A percentile compares a stretch with the other conserved stretches of the same genome.
phyloP scores from a whole-genome alignment of 2,113 vertebrate genomes.

The Psittacus erithacus region DNA sequence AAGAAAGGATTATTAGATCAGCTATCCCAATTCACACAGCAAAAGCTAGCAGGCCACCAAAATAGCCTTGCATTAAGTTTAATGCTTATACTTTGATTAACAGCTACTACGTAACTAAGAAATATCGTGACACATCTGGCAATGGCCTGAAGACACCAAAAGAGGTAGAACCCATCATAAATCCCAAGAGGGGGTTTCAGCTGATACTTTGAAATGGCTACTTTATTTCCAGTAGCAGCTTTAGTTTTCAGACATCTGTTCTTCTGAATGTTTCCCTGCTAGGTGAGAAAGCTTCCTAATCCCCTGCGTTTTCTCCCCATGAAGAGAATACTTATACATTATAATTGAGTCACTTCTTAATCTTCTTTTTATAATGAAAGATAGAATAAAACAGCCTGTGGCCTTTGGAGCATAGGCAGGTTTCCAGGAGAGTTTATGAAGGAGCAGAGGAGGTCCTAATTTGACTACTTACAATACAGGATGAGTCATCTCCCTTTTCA shows the following conservation, averaged over 20 bases:
- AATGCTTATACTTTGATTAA: background rate
- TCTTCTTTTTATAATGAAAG: slow-evolving; percentile 39
- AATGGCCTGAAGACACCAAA: background rate
- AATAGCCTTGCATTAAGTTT: background rate
- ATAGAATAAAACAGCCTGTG: background rate
- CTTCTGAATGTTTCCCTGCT: background rate
- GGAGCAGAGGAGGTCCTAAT: slow-evolving; percentile 21
- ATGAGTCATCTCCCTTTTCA: slow-evolving; percentile 12
- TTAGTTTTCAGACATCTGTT: background rate
- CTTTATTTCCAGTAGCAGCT: background rate
- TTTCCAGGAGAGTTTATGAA: slow-evolving; percentile 44
- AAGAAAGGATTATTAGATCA: background rate
- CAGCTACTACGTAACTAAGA: background rate
- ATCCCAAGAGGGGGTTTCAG: background rate
- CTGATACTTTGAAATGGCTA: background rate
- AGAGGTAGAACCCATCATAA: background rate
- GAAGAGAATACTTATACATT: background rate
- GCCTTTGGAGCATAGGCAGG: slow-evolving; percentile 9
- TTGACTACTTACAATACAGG: background rate
- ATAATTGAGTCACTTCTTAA: slow-evolving; percentile 34
- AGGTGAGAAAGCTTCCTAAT: background rate
- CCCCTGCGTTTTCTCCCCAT: slow-evolving; percentile 6
- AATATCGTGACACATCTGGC: background rate
- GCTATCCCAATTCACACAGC: background rate
- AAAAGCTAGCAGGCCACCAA: background rate